phyloP scores from a whole-genome alignment of 1,140 invertebrate genomes.

The Anastatus disparis region DNA sequence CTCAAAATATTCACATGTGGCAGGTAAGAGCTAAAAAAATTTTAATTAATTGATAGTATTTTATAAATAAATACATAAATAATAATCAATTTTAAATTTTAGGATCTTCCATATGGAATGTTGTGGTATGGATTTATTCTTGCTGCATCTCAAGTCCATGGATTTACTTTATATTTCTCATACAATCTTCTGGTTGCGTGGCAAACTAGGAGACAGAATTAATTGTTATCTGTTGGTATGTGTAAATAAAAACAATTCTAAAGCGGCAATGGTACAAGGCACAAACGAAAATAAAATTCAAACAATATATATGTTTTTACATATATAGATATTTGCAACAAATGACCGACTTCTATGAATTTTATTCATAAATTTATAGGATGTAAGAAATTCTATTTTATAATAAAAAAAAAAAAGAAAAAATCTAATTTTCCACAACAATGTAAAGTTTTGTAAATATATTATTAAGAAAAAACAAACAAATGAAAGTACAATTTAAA shows the following conservation, averaged over 20 bases:
- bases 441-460: slow-evolving; percentile 18
- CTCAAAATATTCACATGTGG: slow-evolving; percentile 79
- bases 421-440: not conserved
- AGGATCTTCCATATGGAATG: slow-evolving; percentile 91
- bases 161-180: slow-evolving; percentile 90
- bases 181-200: slow-evolving; percentile 87
- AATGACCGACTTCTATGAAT: slow-evolving; percentile 1
- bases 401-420: slow-evolving; percentile 26
- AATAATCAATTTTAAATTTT: slow-evolving; percentile 57
- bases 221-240: not conserved
- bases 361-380: slow-evolving; percentile 19
- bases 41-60: slow-evolving; percentile 2
- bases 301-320: not conserved
- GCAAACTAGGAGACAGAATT: slow-evolving; percentile 73
- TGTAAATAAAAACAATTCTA: slow-evolving; percentile 30
- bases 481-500: not conserved
- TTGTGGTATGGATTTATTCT: slow-evolving; percentile 95
- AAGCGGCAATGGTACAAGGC: slow-evolving; percentile 5
- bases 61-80: no score
- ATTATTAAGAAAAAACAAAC: not conserved
- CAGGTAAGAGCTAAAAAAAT: slow-evolving; percentile 70
- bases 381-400: slow-evolving; percentile 39
- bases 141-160: slow-evolving; percentile 89
- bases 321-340: not conserved
- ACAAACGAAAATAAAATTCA: slow-evolving; percentile 18